Conservation (phyloP, 2,888 invertebrate genomes). For the Euclidia mi region DNA sequence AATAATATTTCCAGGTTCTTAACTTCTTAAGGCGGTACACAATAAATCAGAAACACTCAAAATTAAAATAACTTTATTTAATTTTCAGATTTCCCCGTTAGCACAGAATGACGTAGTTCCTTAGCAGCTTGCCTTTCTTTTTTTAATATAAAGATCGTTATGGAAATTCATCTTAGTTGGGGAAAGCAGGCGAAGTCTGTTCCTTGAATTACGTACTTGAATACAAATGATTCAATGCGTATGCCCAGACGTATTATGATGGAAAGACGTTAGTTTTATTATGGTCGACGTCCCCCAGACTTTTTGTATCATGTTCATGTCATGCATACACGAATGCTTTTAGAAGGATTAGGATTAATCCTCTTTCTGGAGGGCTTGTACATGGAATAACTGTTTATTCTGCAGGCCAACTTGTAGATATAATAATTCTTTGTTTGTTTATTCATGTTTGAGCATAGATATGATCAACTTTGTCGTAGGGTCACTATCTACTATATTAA, state of each 20-base stretch:
- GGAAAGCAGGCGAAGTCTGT: constrained; percentile 22
- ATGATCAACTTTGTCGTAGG: too few species aligned
- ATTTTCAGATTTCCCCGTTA: too few species aligned
- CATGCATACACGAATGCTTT: constrained; percentile 12
- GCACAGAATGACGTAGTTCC: too few species aligned
- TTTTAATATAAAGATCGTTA: constrained; percentile 9
- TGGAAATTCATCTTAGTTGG: constrained; percentile 12
- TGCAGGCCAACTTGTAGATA: too few species aligned
- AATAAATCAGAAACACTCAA: not conserved
- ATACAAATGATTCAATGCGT: constrained; percentile 29
- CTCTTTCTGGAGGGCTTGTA: not conserved
- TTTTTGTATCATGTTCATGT: constrained; percentile 8
- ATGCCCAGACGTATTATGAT: constrained; percentile 19
- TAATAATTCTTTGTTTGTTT: too few species aligned
- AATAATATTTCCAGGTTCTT: too few species aligned
- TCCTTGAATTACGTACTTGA: constrained; percentile 13
- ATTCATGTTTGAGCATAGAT: too few species aligned
- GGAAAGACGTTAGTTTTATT: constrained; percentile 16
- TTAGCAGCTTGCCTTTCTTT: constrained; percentile 5
- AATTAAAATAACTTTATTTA: not conserved
- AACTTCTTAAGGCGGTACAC: not conserved
- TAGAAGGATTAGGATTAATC: constrained; percentile 11
- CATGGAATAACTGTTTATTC: constrained; percentile 1
- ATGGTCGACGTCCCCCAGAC: constrained; percentile 22
- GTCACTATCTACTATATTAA: too few species aligned